Percentiles rank a stretch among this genome's conserved stretches.
These are phyloP conservation scores for Tarsius wallacei DNA, from an alignment of 2,797 vertebrate species.

Conservation along the genomic window DNA sequence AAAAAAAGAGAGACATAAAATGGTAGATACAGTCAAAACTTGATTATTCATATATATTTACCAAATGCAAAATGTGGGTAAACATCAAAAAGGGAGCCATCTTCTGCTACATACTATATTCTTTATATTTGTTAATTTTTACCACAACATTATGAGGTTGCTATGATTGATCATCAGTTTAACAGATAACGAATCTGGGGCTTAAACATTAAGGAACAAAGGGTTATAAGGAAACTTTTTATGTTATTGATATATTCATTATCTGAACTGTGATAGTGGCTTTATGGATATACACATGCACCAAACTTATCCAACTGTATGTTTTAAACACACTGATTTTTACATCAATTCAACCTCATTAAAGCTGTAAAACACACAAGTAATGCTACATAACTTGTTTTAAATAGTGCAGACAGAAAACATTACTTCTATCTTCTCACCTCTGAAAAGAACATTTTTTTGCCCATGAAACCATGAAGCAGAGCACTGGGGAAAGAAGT, in stretches of 20 bases:
- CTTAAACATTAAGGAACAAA: constrained; percentile 26
- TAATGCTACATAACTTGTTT: not conserved
- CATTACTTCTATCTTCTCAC: not conserved
- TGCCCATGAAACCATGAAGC: not conserved
- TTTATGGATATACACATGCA: not conserved
- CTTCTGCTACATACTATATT: not conserved
- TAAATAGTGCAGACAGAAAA: not conserved
- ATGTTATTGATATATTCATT: not conserved
- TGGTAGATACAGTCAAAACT: not conserved
- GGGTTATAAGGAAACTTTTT: not conserved
- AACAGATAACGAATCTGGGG: not conserved
- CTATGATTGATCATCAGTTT: not conserved
- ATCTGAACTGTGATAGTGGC: not conserved
- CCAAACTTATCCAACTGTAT: not conserved
- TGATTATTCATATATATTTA: not conserved
- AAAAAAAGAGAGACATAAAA: constrained; percentile 14
- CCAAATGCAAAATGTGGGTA: not conserved
- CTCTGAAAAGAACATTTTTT: not conserved
- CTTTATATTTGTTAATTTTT: constrained; percentile 45
- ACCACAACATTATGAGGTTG: not conserved
- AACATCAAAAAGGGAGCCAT: not conserved
- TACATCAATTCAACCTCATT: not conserved
- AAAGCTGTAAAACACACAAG: not conserved
- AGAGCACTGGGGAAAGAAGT: not conserved
- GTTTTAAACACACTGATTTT: not conserved